Conservation (phyloP, 2,113 vertebrate species). For the Varanus salvator region DNA sequence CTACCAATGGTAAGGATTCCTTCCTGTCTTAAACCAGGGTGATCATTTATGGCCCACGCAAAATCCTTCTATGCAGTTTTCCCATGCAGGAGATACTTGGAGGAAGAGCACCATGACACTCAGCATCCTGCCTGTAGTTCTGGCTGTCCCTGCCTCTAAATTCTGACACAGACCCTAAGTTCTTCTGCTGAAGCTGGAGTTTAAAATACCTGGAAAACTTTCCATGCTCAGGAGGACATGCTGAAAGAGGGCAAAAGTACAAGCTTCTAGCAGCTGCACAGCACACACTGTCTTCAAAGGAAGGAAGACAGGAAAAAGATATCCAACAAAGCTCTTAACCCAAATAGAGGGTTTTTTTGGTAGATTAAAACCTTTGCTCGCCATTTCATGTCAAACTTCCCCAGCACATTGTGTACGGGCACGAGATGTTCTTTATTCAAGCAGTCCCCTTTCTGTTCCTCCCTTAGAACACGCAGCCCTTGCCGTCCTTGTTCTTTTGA, state of each 20-base stretch:
- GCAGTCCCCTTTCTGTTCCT: conserved; percentile 35
- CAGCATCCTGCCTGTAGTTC: too few species aligned
- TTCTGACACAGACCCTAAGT: background rate
- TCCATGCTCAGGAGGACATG: background rate
- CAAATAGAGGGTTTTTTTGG: background rate
- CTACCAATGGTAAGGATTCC: background rate
- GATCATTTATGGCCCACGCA: background rate
- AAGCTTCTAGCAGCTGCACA: background rate
- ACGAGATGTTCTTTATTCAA: conserved; percentile 22
- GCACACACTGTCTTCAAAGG: background rate
- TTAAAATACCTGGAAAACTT: background rate
- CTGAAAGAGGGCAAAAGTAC: background rate
- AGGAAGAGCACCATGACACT: too few species aligned
- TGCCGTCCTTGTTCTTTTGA: background rate
- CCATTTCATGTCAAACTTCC: background rate
- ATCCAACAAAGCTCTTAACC: background rate
- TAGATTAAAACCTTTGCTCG: background rate
- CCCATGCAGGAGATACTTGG: background rate
- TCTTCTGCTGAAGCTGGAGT: background rate
- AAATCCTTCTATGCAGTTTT: background rate
- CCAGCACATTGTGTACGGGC: background rate
- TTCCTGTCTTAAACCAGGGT: background rate
- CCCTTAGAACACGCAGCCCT: background rate
- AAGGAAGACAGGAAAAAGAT: fast-evolving
- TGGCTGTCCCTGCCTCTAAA: background rate